Base-by-base conservation (phyloP, 92 coral and sea anemone genomes). In the Siderastrea siderea region DNA sequence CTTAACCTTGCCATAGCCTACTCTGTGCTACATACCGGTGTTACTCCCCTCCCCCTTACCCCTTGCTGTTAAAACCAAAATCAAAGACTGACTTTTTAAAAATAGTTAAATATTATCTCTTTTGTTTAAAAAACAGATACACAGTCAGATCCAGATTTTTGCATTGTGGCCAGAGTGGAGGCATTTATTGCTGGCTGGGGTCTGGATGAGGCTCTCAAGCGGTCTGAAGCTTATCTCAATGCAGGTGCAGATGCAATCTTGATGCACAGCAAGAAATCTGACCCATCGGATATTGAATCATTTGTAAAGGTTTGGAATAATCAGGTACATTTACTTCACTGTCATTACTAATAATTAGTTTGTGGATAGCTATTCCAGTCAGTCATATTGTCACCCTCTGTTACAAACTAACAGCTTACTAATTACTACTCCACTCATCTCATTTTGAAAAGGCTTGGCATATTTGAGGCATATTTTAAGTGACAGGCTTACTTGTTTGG, bases 161-260 rank as follows among this genome's bases (percentile, higher is more conserved):
- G 98, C 53, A 88, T 97, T 51, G 99, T 92, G 46, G 99, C 99
- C 11, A 85, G 99, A 87, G 99, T 97, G 7, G 99, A 97, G 86
- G 99, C 99, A 19, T 97, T 97, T 75, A 97, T 97, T 73, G 98
- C 99, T 63, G 99, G 99, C 10, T 97, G 99, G 99, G 96, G 96
- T 12, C 88, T 97, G 60, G 99, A 97, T 74, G 99, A 97, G 82
- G 99, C 99, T 10, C 93, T 97, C 13, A 92, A 86, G 79, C 90
- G 99, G 63, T 98, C 99, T 17, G 99, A 97, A 78, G 99, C 99
- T 45, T 97, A 97, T 49, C 95, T 96, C 64, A 97, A 91, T 93
- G 99, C 99, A 47, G 99, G 99, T 17, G 99, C 99, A 46, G 99
- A 97, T 94, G 99, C 99, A 63, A 97, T 97, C 84, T 95, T 97